Percentiles rank a stretch among this genome's conserved stretches.
Evolutionary conservation across 2,113 vertebrate species (phyloP).

Genomic region (Lepisosteus oculatus): DNA sequence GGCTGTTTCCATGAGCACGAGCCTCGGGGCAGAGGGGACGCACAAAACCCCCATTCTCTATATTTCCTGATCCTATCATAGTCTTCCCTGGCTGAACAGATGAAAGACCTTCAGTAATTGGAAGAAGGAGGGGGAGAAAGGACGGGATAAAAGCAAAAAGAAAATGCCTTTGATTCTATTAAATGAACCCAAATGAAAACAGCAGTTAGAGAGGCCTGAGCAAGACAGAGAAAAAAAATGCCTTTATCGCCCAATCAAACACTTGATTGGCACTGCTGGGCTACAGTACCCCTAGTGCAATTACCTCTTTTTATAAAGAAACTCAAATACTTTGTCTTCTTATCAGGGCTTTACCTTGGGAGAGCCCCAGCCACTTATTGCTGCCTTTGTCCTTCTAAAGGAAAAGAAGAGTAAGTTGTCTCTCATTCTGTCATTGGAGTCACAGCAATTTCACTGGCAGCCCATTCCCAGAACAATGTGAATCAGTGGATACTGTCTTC

Average conservation of each 20-base stretch:
- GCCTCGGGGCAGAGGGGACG: not conserved
- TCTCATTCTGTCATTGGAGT: not conserved
- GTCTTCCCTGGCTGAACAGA: not conserved
- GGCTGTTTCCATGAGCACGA: too few relatives aligned
- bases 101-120: conserved; percentile 14
- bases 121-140: conserved; percentile 9
- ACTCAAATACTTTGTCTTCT: conserved; percentile 2
- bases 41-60: not conserved
- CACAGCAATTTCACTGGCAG: conserved; percentile 1
- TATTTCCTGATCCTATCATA: conserved; percentile 15
- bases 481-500: not conserved
- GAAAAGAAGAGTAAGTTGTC: conserved; percentile 5
- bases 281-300: not conserved
- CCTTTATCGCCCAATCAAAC: not conserved
- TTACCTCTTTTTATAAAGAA: not conserved
- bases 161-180: conserved; percentile 17
- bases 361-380: not conserved
- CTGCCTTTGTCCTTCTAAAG: not conserved
- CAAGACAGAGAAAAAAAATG: not conserved
- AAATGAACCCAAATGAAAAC: conserved; percentile 17
- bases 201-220: conserved; percentile 5
- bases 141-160: not conserved
- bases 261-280: conserved; percentile 1
- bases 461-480: not conserved
- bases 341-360: not conserved